Evolutionary conservation across 2,888 invertebrate genomes (phyloP), one percentile per base, ranked within the genome.

Genomic region (Thecocarcelia acutangulata): DNA sequence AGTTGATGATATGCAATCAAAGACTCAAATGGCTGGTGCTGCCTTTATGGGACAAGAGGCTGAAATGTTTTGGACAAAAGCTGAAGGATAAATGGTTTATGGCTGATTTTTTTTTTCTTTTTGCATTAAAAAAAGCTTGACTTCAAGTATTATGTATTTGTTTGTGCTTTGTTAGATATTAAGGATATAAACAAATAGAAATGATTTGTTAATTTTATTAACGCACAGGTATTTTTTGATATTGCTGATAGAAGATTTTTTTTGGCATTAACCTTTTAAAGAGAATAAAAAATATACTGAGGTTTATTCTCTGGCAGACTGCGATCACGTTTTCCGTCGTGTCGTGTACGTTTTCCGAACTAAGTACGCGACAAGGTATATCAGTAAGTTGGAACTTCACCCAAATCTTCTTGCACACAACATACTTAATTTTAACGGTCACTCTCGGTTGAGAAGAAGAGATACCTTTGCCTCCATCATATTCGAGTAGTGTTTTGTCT

Each of bases 1-100:
- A 64, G 74, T 48, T 75, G 69, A 75, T 80, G 80, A 80, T 80
- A 75, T 75, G 75, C 63, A 63, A 80, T 75, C 80, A 70, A 28
- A 69, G 33, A 56, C 28, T 21, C 28, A 64, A 75, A 70, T 66
- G n/a, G 58, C 42, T 54, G 69, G 15, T 69, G 70, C 17, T 52
- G 33, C 33, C 33, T 33, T 42, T 56, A 68, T 50, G 42, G 17
- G 52, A 58, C 59, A 59, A 66, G 40, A 61, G 66, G 61, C 19
- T 13, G 5, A 42, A 68, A 56, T 63, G 68, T 37, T n/a, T n/a
- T 46, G 21, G 9, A 33, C 66, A 73, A 33, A 74, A 52, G 61
- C 56, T 40, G 63, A 33, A 74, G 74, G 76, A 80, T 68, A 76
- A 58, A 70, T 70, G 28, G 63, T 64, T 59, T 59, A 56, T 50